Evolutionary conservation across 2,888 invertebrate species (phyloP), one percentile per base, ranked within the genome.

Genomic region (Matsumyia berberina): DNA sequence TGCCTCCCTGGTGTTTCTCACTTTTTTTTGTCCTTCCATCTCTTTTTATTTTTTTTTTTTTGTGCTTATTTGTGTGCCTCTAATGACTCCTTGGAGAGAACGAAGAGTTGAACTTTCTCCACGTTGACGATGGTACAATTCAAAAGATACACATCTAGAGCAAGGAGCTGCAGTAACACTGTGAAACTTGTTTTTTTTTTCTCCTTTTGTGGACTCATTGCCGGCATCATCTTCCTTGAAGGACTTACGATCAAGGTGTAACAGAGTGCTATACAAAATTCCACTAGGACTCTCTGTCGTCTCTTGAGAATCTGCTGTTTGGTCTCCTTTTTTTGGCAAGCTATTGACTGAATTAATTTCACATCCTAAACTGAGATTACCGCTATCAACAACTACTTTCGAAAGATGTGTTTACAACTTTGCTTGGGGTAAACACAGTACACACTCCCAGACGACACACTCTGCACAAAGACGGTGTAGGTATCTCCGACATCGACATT

Each of bases 381-480:
- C 70, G 70, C 79, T 80, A 80, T 85, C 79, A 76, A 80, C 74
- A 76, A 85, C 80, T 80, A 76, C 74, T 76, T 79, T 69, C 70
- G 60, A 85, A n/a, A 66, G 80, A 80, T 85, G 85, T 85, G 85
- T 85, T 85, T 85, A 80, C 85, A 80, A 80, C 85, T 76, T 80
- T 80, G 58, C 74, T 76, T 66, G 12, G 74, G 76, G 80, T 76
- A 70, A 76, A 76, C 76, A 64, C 58, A 78, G 73, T 60, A 17
- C 55, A 49, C 60, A 67, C 39, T 44, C n/a, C 6, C 9, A 8
- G 17, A 24, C 24, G 24, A 4, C 24, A 24, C 1, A 24, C 53
- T 19, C 49, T 12, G 4, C 4, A 24, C 24, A 24, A 42, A 9
- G 33, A 29, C 57, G 55, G 9, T 46, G 73, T 62, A 44, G 7